These are phyloP conservation scores for Orius laevigatus DNA, from an alignment of 1,140 invertebrate species.

Conservation along the genomic window DNA sequence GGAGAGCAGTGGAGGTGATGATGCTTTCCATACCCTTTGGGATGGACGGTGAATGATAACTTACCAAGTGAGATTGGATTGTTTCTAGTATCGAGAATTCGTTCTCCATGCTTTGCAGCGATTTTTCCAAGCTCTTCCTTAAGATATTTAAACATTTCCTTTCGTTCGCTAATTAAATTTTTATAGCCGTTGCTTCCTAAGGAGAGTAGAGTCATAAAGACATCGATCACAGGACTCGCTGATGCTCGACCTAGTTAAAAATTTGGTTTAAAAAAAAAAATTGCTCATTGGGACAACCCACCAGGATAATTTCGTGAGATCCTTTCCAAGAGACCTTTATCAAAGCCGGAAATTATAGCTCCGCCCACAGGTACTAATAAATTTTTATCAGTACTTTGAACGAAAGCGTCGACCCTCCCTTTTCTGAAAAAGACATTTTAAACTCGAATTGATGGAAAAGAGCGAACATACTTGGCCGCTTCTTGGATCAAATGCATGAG, in stretches of 20 bases:
- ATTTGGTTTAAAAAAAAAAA: slow-evolving; percentile 2
- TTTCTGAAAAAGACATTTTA: slow-evolving; percentile 26
- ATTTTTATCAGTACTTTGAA: slow-evolving; percentile 83
- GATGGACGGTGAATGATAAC: too few species aligned
- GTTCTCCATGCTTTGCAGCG: slow-evolving; percentile 43
- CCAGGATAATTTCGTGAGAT: slow-evolving; percentile 65
- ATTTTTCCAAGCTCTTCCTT: slow-evolving; percentile 40
- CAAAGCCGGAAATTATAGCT: slow-evolving; percentile 60
- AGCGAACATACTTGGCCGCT: slow-evolving; percentile 32
- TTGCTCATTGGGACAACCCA: slow-evolving; percentile 19
- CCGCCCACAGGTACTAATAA: slow-evolving; percentile 79
- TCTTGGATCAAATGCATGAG: slow-evolving; percentile 58
- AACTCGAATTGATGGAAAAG: background rate
- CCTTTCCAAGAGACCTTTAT: slow-evolving; percentile 42
- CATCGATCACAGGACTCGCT: slow-evolving; percentile 52
- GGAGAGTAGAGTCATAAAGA: slow-evolving; percentile 65
- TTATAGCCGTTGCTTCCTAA: slow-evolving; percentile 53
- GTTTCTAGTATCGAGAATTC: slow-evolving; percentile 42
- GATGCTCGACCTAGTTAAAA: slow-evolving; percentile 45
- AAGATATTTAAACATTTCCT: slow-evolving; percentile 48
- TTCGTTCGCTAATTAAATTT: slow-evolving; percentile 43
- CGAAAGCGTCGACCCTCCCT: slow-evolving; percentile 61
- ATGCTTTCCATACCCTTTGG: too few species aligned
- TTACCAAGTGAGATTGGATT: slow-evolving; percentile 65
- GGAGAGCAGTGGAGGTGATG: too few species aligned